These are phyloP conservation scores for Thunnus thynnus DNA, from an alignment of 2,113 vertebrate genomes.

Conservation along the genomic window DNA sequence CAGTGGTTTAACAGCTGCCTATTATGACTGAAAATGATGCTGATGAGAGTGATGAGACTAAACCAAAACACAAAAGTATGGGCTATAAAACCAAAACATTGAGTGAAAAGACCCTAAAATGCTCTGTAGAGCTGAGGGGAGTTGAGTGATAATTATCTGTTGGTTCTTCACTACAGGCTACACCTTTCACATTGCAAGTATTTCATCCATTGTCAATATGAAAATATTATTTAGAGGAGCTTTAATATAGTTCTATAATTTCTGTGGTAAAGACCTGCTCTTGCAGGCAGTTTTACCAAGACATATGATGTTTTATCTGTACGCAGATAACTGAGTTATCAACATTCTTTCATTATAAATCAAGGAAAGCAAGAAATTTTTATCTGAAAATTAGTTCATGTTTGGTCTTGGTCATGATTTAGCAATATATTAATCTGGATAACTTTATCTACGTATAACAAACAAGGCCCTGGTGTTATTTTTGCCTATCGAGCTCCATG, in stretches of 20 bases:
- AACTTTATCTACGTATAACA: no score
- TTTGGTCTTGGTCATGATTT: no score
- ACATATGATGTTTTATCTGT: not conserved
- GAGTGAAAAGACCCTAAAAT: no score
- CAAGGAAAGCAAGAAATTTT: no score
- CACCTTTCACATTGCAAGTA: no score
- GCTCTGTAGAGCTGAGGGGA: not conserved
- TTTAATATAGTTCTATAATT: not conserved
- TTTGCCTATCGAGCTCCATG: not conserved
- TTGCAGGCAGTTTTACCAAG: not conserved
- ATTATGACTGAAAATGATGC: not conserved
- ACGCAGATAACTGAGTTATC: no score
- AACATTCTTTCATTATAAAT: no score
- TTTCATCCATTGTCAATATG: no score
- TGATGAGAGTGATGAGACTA: not conserved
- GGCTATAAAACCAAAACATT: not conserved
- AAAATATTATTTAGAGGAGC: not conserved
- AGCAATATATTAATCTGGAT: no score
- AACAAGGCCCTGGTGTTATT: conserved; percentile 1
- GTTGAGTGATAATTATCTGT: not conserved
- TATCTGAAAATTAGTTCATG: no score
- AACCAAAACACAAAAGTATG: not conserved
- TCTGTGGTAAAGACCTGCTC: not conserved
- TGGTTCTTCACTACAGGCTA: no score
- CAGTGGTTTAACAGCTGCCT: no score